Evolutionary conservation across 2,113 vertebrate species (phyloP).

Genomic region (Heteronetta atricapilla): DNA sequence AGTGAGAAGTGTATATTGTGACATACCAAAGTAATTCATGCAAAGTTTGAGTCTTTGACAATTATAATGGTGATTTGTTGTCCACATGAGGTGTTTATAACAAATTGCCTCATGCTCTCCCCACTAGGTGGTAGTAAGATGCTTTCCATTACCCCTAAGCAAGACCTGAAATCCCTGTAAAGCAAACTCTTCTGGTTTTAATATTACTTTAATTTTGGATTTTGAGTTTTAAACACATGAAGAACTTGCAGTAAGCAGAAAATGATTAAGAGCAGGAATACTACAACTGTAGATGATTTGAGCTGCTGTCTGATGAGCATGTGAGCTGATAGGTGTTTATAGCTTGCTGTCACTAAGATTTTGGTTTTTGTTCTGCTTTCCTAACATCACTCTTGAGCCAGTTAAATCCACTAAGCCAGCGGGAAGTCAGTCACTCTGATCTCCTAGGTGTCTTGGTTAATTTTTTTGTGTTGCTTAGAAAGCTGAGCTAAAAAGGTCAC

Average conservation of each 20-base stretch:
- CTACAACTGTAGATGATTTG: neutral
- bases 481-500: neutral
- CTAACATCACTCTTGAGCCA: neutral
- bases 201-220: neutral
- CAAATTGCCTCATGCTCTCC: neutral
- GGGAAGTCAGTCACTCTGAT: neutral
- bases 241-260: neutral
- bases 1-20: neutral
- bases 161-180: neutral
- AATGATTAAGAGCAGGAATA: neutral
- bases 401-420: neutral
- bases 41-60: neutral
- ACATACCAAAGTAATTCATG: neutral
- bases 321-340: neutral
- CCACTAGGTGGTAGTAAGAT: slow-evolving; percentile 54
- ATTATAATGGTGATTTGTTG: neutral
- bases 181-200: neutral
- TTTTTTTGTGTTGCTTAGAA: neutral
- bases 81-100: neutral
- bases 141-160: neutral
- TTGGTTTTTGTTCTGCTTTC: neutral
- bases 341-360: neutral
- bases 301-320: neutral
- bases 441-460: neutral
- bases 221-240: neutral